Evolutionary conservation across 2,113 vertebrate species (phyloP), one percentile per base, ranked within the genome.

Genomic region (Quiscalus mexicanus): DNA sequence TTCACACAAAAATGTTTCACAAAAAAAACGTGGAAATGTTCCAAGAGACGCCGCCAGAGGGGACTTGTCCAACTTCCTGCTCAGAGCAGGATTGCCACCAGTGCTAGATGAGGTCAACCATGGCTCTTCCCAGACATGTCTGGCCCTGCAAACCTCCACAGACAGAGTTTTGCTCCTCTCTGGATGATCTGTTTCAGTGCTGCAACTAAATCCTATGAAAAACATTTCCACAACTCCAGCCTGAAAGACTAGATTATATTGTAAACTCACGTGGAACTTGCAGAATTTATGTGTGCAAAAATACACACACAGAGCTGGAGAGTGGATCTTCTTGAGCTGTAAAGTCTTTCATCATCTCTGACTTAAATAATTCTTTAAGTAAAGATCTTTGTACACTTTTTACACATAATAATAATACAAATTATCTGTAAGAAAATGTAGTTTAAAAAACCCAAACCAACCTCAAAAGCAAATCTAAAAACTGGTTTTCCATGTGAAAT

Each of bases 31-130:
- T 33, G 64, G 22, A 79, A 85, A 52, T 22, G 4, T 27, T 88
- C 37, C 35, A 68, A 30, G 39, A 62, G 60, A 67, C 0, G 1
- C 25, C 83, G 39, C 47, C 56, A 59, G 67, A 68, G 39, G 52
- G 27, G 18, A 44, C 16, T 75, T 5, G 1, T 62, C 39, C 8
- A 14, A 3, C 16, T 17, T 77, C 37, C 20, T 0, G 0, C 60
- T 78, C 37, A 21, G 59, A 33, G 39, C 37, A 76, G 39, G 71
- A 22, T 2, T 59, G 59, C 28, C 50, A 58, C 9, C 2, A 3
- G 16, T 2, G 5, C 45, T 37, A 35, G 12, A 2, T 27, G 24
- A 58, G 12, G 42, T 21, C 41, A 69, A 3, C 6, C 15, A 4
- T 11, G 19, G 24, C 22, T 84, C 39, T 80, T 58, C 20, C 23